Evolutionary conservation across 2,113 vertebrate species (phyloP), one percentile per base, ranked within the genome.

Genomic region (Enhydra lutris): DNA sequence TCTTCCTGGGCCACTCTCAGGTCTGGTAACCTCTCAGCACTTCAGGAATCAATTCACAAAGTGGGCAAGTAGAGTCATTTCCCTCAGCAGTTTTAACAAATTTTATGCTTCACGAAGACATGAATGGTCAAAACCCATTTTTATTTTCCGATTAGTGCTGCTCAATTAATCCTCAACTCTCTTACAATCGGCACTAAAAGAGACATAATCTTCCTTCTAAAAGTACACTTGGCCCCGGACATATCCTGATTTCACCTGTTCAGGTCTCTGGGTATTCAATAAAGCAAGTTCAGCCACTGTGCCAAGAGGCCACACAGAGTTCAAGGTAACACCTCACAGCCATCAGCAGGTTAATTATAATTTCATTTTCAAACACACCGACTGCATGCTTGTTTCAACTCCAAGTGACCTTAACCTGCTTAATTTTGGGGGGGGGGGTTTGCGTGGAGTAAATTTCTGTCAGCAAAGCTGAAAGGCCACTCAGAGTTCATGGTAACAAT

Each of bases 381-480:
- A 82, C 93, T 97, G 74, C 97, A 95, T 76, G 93, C 96, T 98
- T 95, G 74, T 95, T 98, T 98, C 98, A 98, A 99, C 99, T 99
- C 98, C 98, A 90, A 96, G 94, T 96, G 98, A 99, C 99, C 99
- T 98, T 97, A 99, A 99, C 98, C 98, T 99, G 98, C 93, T 97
- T 97, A 69, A 94, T 93, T n/a, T n/a, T 0, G 7, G 88, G 82
- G 50, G 50, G 12, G 0, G 3, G 92, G 82, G 61, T 94, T 97
- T 97, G 92, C 55, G 94, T 55, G 93, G 98, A 98, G 96, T 47
- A 98, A 98, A 98, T 98, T 98, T 98, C 98, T 98, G 98, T 97
- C 99, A 98, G 97, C 98, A 98, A 97, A 98, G 93, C 98, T 79
- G 83, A 78, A 85, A 98, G 98, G 99, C 98, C 98, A 98, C 84